These are phyloP conservation scores for Hesperophylax magnus DNA, from an alignment of 1,140 invertebrate genomes.

Conservation along the genomic window DNA sequence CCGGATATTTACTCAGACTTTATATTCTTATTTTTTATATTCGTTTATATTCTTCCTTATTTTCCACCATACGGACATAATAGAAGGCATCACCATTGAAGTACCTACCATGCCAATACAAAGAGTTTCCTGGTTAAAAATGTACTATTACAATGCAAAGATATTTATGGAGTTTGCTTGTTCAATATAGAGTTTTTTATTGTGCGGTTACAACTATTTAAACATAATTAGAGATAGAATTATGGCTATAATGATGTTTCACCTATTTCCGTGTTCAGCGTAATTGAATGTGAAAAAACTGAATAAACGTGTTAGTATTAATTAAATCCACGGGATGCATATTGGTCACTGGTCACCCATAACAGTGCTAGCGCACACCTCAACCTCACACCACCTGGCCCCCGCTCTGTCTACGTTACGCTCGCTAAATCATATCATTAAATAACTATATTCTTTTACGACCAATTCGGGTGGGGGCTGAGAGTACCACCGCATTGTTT, in stretches of 20 bases:
- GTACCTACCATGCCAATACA: no score
- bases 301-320: conserved; percentile 27
- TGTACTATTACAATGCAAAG: no score
- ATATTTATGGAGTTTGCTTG: no score
- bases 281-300: conserved; percentile 22
- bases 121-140: background rate
- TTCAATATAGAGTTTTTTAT: no score
- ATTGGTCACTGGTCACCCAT: conserved; percentile 1
- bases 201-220: background rate
- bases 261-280: conserved; percentile 10
- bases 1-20: no score
- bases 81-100: no score
- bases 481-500: no score
- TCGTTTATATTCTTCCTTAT: no score
- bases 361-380: background rate
- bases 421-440: background rate
- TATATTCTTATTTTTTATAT: no score
- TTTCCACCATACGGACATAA: no score
- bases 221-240: background rate
- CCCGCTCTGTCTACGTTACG: background rate
- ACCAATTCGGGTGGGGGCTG: background rate
- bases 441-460: background rate
- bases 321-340: conserved; percentile 33
- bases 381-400: conserved; percentile 7
- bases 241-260: conserved; percentile 19